Evolutionary conservation across 2,797 vertebrate genomes (phyloP), one percentile per base, ranked within the genome.

Genomic region (Notolepis coatsorum): DNA sequence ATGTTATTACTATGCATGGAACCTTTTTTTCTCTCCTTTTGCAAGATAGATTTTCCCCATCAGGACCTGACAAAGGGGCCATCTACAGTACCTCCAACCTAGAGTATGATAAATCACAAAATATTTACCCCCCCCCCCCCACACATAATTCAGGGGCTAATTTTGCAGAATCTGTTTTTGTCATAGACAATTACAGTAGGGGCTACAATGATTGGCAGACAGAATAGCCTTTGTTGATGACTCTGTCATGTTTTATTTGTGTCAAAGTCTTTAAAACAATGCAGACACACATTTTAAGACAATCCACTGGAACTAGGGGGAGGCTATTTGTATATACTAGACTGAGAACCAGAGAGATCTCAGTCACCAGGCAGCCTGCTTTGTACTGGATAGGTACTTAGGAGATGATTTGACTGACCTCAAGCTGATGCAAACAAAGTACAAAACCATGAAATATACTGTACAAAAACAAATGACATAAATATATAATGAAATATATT

Each of bases 141-240:
- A 33, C 31, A 35, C 77, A 85, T 92, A 89, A 93, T 92, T 88
- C 91, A 88, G 79, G 80, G 85, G 82, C 85, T 93, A 92, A 93
- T 93, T 93, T 90, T 91, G 82, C 90, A 89, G 89, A 92, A 93
- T 93, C 90, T 92, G 91, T 93, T 93, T 93, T 92, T 92, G 91
- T 93, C 91, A 89, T 87, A 85, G 90, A 91, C 91, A 92, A 93
- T 94, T 94, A 93, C 84, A 88, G 85, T 58, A 57, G 83, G 80
- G 77, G 86, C 81, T 77, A 83, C 83, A 82, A 71, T 93, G 93
- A 94, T 84, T 93, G 92, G 89, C 92, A 93, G 91, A 91, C 88
- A 92, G 91, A 93, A 93, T 92, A 91, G 91, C 89, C 89, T 91
- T 91, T 93, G 91, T 93, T 94, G 92, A 94, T 93, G 88, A 91